A percentile compares a stretch with the other conserved stretches of the same genome.
phyloP scores from a whole-genome alignment of 2,113 vertebrate species.

The Percina caprodes region DNA sequence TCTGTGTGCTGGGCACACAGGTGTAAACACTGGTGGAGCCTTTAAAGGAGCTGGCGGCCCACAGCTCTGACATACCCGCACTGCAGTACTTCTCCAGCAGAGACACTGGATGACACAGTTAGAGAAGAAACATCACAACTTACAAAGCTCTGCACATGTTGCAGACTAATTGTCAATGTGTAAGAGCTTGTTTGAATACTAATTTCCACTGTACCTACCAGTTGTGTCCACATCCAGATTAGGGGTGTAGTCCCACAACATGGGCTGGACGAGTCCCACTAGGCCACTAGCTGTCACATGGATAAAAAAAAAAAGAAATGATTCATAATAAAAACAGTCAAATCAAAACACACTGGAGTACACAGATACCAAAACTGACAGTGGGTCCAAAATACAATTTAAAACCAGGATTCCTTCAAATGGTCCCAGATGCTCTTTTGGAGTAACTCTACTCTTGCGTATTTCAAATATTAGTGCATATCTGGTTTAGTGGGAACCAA shows the following conservation, averaged over 20 bases:
- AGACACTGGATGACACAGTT: conserved; percentile 76
- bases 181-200: not conserved
- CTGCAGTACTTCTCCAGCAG: conserved; percentile 89
- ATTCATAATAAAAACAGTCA: not conserved
- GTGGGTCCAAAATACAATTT: not conserved
- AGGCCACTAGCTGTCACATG: conserved; percentile 87
- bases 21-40: conserved; percentile 90
- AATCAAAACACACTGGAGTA: not conserved
- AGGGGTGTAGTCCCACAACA: conserved; percentile 96
- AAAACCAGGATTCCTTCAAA: not conserved
- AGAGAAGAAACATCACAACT: not conserved
- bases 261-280: conserved; percentile 89
- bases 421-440: not conserved
- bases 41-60: conserved; percentile 97
- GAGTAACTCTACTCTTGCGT: not conserved
- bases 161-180: not conserved
- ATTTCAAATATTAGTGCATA: not conserved
- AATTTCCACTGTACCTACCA: conserved; percentile 80
- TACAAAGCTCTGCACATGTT: not conserved
- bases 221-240: conserved; percentile 87
- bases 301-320: not conserved
- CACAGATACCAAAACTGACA: not conserved
- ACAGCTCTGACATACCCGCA: conserved; percentile 89
- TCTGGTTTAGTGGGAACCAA: not conserved
- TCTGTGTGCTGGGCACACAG: conserved; percentile 85